These are phyloP conservation scores for Xiphophorus hellerii DNA, from an alignment of 2,113 vertebrate species.

Conservation along the genomic window DNA sequence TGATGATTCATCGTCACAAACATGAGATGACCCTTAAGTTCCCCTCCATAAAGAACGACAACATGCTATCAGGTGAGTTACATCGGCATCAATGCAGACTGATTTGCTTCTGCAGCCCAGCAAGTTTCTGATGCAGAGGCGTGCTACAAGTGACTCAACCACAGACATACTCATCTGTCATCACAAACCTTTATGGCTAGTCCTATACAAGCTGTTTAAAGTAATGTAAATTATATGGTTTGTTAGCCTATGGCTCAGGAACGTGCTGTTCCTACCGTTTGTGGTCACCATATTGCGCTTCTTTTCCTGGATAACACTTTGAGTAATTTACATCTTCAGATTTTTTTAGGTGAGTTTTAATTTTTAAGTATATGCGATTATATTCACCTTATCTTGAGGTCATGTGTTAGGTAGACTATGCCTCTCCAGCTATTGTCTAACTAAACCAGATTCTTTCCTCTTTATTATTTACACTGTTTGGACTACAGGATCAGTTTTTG, in stretches of 20 bases:
- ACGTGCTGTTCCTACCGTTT: not conserved
- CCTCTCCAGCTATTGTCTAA: conserved; percentile 3
- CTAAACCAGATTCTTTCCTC: conserved; percentile 65
- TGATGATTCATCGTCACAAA: conserved; percentile 99
- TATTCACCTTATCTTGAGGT: conserved; percentile 21
- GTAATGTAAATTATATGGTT: conserved; percentile 45
- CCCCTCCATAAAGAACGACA: conserved; percentile 98
- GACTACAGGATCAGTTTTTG: conserved; percentile 75
- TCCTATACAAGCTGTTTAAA: conserved; percentile 54
- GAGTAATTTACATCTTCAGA: conserved; percentile 16
- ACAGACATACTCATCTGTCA: conserved; percentile 50
- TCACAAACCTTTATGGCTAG: conserved; percentile 43
- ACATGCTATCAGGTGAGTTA: conserved; percentile 96
- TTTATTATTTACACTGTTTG: conserved; percentile 78
- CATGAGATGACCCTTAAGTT: conserved; percentile 99
- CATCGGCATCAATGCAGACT: conserved; percentile 20
- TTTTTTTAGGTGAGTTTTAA: not conserved
- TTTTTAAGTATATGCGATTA: not conserved
- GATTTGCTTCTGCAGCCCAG: conserved; percentile 11
- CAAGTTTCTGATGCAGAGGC: conserved; percentile 51
- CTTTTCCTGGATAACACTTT: conserved; percentile 7
- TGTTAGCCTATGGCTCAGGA: conserved; percentile 11
- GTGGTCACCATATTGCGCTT: conserved; percentile 1
- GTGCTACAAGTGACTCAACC: conserved; percentile 47
- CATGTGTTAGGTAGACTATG: conserved; percentile 32